phyloP scores from a whole-genome alignment of 2,113 vertebrate genomes.

The Mionectes macconnelli region DNA sequence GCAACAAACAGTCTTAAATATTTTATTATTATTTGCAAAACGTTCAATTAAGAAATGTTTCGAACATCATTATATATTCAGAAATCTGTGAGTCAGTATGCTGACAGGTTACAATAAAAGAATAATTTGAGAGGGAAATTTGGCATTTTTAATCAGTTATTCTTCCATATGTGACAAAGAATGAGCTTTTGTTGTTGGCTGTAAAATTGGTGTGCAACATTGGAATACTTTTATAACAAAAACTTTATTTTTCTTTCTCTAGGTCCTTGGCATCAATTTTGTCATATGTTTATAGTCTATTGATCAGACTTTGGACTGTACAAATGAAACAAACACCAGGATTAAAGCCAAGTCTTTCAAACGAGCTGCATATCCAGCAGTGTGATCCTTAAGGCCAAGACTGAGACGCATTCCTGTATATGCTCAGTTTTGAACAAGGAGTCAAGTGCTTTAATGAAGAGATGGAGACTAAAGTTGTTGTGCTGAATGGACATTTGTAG shows the following conservation, averaged over 20 bases:
- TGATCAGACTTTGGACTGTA: background rate
- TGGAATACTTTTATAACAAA: background rate
- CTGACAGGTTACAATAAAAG: background rate
- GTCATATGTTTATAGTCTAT: background rate
- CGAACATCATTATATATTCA: background rate
- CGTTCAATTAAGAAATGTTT: background rate
- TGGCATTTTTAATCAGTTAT: background rate
- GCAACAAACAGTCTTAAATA: background rate
- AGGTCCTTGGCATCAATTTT: background rate
- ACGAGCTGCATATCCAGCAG: background rate
- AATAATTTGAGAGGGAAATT: background rate
- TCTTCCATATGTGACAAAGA: background rate
- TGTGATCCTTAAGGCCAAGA: background rate
- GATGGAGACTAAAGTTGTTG: background rate
- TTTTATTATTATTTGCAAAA: background rate
- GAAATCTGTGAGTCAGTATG: background rate
- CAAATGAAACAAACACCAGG: background rate
- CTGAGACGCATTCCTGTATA: background rate
- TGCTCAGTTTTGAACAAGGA: background rate
- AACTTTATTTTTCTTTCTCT: background rate
- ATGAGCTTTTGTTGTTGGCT: background rate
- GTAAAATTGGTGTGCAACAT: background rate
- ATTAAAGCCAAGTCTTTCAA: background rate
- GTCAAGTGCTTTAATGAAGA: background rate
- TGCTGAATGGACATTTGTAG: background rate